Evolutionary conservation across 1,140 invertebrate genomes (phyloP), one percentile per base, ranked within the genome.

Genomic region (Parasteatoda tepidariorum): DNA sequence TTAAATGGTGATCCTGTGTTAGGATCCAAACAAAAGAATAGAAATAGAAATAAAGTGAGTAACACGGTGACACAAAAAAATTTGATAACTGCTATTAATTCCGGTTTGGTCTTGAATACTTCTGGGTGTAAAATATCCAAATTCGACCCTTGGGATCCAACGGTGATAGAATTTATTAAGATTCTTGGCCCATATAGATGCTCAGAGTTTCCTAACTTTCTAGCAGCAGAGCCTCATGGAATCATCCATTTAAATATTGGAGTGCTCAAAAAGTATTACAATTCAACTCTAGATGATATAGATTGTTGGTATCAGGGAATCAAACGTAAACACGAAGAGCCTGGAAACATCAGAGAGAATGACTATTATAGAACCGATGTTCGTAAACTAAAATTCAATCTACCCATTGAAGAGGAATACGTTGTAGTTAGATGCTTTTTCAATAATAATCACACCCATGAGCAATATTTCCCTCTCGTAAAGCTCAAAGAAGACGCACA

Each of bases 91-190:
- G n/a, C 24, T 33, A 48, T 1, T 15, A 9, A 70, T 48, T 15
- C 67, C 9, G 22, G 9, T 24, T 38, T 70, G 26, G n/a, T 70
- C n/a, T 13, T 70, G 15, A 38, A 92, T 88, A 94, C 91, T 86
- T 88, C 92, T 2, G 93, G 94, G 26, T 97, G 95, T 87, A 92
- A 92, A 2, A 95, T 97, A 85, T 94, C 95, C 0, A 92, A 92
- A 9, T 90, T 96, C 68, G 92, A 93, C 85, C 92, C 94, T 0
- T 92, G 92, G 64, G 93, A 95, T 84, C 87, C 90, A 15, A 92
- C 92, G n/a, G 92, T 94, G 18, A 90, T n/a, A 3, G 33, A 61
- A 30, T 38, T 70, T 57, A 24, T 71, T 26, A 54, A 38, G 13
- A 6, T n/a, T 13, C n/a, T 5, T 6, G 15, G 26, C 0, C 11